Evolutionary conservation across 2,113 vertebrate species (phyloP).

Genomic region (Enhydra lutris): DNA sequence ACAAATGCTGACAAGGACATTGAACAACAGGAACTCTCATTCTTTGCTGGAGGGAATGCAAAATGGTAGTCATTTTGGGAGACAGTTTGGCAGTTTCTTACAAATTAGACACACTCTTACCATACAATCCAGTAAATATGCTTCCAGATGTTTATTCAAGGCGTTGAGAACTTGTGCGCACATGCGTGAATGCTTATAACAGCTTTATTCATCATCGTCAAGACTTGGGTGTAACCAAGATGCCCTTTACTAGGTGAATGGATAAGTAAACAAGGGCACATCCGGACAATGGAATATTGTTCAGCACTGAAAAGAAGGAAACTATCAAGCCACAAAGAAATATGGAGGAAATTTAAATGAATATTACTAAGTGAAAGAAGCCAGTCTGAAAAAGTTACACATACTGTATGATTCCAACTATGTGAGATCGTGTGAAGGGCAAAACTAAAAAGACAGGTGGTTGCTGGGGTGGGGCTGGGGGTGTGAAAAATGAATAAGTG

Average conservation of each 20-base stretch:
- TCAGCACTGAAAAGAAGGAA: background rate
- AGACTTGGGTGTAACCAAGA: background rate
- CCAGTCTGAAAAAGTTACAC: background rate
- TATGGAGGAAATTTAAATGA: background rate
- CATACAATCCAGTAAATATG: background rate
- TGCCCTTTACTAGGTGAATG: background rate
- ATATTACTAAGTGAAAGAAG: background rate
- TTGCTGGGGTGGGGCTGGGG: background rate
- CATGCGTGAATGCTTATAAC: background rate
- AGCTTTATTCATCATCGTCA: background rate
- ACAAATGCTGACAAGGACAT: background rate
- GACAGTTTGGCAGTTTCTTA: background rate
- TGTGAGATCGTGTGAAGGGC: background rate
- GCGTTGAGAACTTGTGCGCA: background rate
- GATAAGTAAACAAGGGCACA: background rate
- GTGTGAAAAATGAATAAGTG: background rate
- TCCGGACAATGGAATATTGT: background rate
- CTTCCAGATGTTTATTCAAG: background rate
- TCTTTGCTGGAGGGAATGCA: background rate
- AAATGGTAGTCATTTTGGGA: background rate
- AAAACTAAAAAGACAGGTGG: background rate
- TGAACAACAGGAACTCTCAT: background rate
- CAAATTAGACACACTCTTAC: background rate
- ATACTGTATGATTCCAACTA: background rate
- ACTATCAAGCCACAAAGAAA: background rate